A percentile compares a stretch with the other conserved stretches of the same genome.
Conservation (phyloP, 1,140 invertebrate genomes). For the Diabrotica virgifera region DNA sequence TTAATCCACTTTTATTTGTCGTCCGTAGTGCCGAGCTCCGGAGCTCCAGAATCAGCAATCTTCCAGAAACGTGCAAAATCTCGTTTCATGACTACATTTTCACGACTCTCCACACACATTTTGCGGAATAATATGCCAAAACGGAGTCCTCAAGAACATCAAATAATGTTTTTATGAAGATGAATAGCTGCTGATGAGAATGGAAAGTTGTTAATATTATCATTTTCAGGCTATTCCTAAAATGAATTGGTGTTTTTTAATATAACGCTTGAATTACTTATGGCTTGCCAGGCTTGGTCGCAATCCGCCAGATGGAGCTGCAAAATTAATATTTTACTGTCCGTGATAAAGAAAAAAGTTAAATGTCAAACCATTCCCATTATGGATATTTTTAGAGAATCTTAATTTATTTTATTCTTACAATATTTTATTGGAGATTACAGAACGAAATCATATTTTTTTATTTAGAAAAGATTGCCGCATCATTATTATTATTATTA, state of each 20-base stretch:
- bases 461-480: no score
- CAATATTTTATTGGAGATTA: no score
- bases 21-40: conserved; percentile 3
- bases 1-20: conserved; percentile 16
- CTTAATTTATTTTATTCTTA: no score
- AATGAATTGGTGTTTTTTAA: not conserved
- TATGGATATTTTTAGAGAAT: no score
- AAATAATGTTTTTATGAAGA: conserved; percentile 13
- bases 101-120: conserved; percentile 1
- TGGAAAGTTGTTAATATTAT: not conserved
- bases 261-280: no score
- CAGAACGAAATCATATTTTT: no score
- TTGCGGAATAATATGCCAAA: conserved; percentile 4
- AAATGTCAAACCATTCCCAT: no score
- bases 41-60: conserved; percentile 8
- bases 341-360: no score
- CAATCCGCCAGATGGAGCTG: no score
- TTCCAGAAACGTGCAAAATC: conserved; percentile 12
- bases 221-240: not conserved
- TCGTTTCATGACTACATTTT: conserved; percentile 14
- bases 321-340: no score
- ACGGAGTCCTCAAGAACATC: not conserved
- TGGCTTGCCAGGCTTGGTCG: no score
- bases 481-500: no score
- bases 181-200: conserved; percentile 2